phyloP scores from a whole-genome alignment of 2,888 invertebrate species.

The Torymus auratus region DNA sequence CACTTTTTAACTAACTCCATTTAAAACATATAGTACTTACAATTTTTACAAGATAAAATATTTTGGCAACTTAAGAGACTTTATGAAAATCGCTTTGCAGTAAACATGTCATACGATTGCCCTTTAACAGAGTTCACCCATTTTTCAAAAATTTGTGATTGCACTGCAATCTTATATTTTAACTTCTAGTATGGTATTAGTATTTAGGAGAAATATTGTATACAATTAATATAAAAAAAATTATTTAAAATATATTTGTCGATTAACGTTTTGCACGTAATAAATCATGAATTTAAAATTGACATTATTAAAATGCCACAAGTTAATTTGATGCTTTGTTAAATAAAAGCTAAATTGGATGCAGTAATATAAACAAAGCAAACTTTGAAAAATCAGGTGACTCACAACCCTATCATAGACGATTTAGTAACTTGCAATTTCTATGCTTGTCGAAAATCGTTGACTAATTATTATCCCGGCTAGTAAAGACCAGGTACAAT shows the following conservation, averaged over 20 bases:
- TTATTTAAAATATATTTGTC: neutral
- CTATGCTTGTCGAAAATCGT: conserved; percentile 30
- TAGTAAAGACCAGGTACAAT: conserved; percentile 24
- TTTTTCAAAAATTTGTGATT: conserved; percentile 44
- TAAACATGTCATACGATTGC: conserved; percentile 14
- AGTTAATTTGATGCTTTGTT: conserved; percentile 25
- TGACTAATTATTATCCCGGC: conserved; percentile 47
- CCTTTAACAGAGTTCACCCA: conserved; percentile 37
- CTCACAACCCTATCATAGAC: conserved; percentile 22
- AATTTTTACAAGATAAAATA: conserved; percentile 50
- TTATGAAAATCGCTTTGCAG: conserved; percentile 13
- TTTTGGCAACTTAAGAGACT: conserved; percentile 27
- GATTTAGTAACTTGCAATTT: conserved; percentile 37
- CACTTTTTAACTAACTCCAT: conserved; percentile 14
- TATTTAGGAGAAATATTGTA: conserved; percentile 20
- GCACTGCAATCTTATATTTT: conserved; percentile 45
- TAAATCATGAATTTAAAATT: conserved; percentile 29
- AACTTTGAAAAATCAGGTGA: conserved; percentile 50
- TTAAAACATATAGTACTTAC: conserved; percentile 36
- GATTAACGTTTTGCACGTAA: conserved; percentile 8
- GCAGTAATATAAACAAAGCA: neutral
- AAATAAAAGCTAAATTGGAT: conserved; percentile 7
- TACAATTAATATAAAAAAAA: conserved; percentile 9
- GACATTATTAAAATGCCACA: conserved; percentile 30
- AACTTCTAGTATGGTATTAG: conserved; percentile 28